These are phyloP conservation scores for Plodia interpunctella DNA, from an alignment of 1,140 invertebrate genomes.

Conservation along the genomic window DNA sequence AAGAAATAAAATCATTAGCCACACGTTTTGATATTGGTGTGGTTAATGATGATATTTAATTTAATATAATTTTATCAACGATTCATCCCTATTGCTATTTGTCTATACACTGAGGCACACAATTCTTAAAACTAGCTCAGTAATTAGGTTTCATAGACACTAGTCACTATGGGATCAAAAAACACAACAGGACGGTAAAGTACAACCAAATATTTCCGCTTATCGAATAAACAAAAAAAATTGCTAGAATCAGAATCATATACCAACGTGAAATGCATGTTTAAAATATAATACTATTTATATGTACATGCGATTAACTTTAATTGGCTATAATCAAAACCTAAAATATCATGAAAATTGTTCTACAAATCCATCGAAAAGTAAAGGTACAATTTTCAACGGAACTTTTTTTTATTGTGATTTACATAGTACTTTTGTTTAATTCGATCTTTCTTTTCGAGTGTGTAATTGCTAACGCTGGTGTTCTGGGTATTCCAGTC, in stretches of 20 bases:
- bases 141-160: not conserved
- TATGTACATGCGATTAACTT: not conserved
- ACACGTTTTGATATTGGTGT: constrained; percentile 23
- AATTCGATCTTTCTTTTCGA: too few species aligned
- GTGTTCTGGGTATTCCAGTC: too few species aligned
- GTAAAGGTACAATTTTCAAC: too few species aligned
- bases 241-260: too few species aligned
- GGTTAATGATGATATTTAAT: constrained; percentile 32
- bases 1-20: constrained; percentile 37
- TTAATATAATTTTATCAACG: constrained; percentile 26
- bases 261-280: too few species aligned
- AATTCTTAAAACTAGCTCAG: constrained; percentile 58
- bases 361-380: too few species aligned
- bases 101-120: constrained; percentile 72
- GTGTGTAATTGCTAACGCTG: too few species aligned
- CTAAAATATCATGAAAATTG: not conserved
- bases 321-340: not conserved
- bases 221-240: not conserved
- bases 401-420: too few species aligned
- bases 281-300: not conserved
- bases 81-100: constrained; percentile 34
- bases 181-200: constrained; percentile 30
- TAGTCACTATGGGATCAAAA: constrained; percentile 7
- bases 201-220: not conserved
- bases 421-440: too few species aligned